Base-by-base conservation (phyloP, 2,888 invertebrate genomes). In the Antheraea assamensis region DNA sequence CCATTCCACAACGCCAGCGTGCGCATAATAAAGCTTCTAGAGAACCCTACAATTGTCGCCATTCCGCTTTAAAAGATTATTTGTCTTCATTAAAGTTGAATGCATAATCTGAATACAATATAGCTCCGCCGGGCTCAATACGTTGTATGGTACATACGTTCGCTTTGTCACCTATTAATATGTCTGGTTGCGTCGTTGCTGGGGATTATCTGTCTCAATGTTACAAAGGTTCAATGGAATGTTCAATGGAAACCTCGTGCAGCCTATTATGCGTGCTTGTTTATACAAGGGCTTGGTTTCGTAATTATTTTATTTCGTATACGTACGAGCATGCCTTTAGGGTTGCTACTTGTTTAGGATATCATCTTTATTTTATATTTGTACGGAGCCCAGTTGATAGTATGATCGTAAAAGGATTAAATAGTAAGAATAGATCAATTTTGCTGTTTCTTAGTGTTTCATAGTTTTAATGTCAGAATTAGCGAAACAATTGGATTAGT, bases 141-240 rank as follows among this genome's bases (percentile, higher is more conserved):
- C 61, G 27, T n/a, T 13, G 58, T 5, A n/a, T 58, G 58, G n/a
- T 58, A 58, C 58, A 24, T 58, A 58, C 21, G 24, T 58, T 10
- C 24, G 58, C 58, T 58, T 58, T 58, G 58, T 58, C 10, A n/a
- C 10, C 58, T 58, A 64, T 30, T 58, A 61, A 61, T 64, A 30
- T 17, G 61, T 64, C 61, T 64, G 27, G 30, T 27, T 64, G 30
- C 30, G 10, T 64, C 61, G 61, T 30, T 30, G 61, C 15, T 17
- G 61, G 30, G 61, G 61, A 64, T 64, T 64, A 64, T 64, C 30
- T 17, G 61, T 30, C 61, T 64, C 61, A 64, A 68, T 68, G 68
- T 35, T 68, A 35, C 68, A 68, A 68, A 68, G 68, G 24, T 66
- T 68, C 68, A 68, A n/a, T 68, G 68, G n/a, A 21, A 68, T 17